phyloP scores from a whole-genome alignment of 1,140 invertebrate species.

The Drosophila arizonae region DNA sequence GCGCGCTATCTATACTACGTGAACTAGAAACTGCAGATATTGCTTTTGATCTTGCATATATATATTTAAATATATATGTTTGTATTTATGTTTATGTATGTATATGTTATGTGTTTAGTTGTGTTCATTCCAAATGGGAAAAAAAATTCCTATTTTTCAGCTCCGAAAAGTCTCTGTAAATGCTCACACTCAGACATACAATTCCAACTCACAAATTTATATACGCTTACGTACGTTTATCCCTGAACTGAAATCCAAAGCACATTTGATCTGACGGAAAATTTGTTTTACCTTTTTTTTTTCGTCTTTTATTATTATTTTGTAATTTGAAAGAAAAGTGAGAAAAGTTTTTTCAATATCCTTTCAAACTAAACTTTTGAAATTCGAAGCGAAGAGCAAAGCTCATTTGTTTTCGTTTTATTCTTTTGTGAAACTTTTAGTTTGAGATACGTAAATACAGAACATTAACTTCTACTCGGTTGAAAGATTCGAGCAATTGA shows the following conservation, averaged over 20 bases:
- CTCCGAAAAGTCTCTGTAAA: neutral
- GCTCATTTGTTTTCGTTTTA: neutral
- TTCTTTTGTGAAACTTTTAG: neutral
- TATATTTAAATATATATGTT: too few species aligned
- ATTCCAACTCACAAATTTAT: neutral
- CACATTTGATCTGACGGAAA: constrained; percentile 6
- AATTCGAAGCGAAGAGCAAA: neutral
- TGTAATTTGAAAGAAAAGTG: neutral
- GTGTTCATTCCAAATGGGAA: constrained; percentile 5
- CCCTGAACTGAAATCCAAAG: neutral
- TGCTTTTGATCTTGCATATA: constrained; percentile 1
- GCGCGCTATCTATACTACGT: neutral
- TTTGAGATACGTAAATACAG: too few species aligned
- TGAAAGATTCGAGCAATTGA: too few species aligned
- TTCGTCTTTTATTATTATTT: neutral
- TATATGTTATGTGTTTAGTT: neutral
- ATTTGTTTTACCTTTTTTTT: neutral
- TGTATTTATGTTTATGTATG: too few species aligned
- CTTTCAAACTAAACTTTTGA: neutral
- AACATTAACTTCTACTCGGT: too few species aligned
- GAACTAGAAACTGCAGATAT: constrained; percentile 1
- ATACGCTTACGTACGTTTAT: neutral
- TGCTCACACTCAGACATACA: neutral
- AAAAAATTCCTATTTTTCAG: neutral
- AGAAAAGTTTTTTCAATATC: neutral